Conservation (phyloP, 2,797 vertebrate species). For the Myotis vivesi region DNA sequence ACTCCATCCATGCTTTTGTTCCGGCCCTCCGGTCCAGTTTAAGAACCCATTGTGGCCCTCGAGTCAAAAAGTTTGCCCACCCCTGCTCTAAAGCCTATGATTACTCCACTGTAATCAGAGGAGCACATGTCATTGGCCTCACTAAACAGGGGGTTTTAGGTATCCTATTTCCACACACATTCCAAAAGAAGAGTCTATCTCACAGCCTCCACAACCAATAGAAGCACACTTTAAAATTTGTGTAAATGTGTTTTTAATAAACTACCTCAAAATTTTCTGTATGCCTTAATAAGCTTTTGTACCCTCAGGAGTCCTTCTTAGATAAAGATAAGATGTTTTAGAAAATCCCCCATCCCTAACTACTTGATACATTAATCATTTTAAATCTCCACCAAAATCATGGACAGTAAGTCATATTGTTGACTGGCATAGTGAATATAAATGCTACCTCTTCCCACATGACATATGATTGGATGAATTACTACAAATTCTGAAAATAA, state of each 20-base stretch:
- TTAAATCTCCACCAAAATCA: constrained; percentile 76
- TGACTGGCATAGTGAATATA: constrained; percentile 79
- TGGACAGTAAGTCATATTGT: constrained; percentile 68
- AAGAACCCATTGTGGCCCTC: no score
- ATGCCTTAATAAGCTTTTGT: constrained; percentile 74
- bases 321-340: constrained; percentile 77
- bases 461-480: constrained; percentile 76
- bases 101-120: background rate
- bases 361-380: constrained; percentile 80
- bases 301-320: constrained; percentile 80
- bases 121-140: background rate
- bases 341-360: constrained; percentile 76
- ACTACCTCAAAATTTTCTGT: constrained; percentile 71
- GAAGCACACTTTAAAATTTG: constrained; percentile 56
- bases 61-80: no score
- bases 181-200: constrained; percentile 19
- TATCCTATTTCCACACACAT: background rate
- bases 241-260: constrained; percentile 78
- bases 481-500: constrained; percentile 75
- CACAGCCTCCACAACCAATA: constrained; percentile 61
- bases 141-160: background rate
- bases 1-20: no score
- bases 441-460: constrained; percentile 69
- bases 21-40: no score
- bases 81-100: background rate